phyloP scores from a whole-genome alignment of 2,888 invertebrate species.

The Melanchra persicariae region DNA sequence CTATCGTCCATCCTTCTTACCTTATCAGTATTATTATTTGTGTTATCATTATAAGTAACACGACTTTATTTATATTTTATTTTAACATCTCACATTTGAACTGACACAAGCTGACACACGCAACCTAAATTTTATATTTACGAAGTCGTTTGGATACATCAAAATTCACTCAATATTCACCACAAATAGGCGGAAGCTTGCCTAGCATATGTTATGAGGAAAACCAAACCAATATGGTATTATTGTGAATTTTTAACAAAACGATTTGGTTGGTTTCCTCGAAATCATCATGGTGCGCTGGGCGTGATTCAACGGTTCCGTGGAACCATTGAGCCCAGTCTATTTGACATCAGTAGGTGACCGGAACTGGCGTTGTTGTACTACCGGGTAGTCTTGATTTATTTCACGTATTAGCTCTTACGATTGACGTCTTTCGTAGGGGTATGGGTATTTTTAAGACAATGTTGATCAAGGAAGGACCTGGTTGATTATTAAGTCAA shows the following conservation, averaged over 20 bases:
- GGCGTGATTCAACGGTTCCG: conserved; percentile 41
- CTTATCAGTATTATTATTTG: conserved; percentile 16
- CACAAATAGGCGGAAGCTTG: neutral
- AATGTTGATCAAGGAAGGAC: neutral
- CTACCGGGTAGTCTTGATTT: conserved; percentile 10
- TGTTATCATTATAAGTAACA: conserved; percentile 2
- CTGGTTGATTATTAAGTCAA: too few relatives aligned
- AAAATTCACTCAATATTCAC: conserved; percentile 23
- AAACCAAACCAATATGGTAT: conserved; percentile 35
- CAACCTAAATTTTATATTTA: neutral
- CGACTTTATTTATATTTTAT: neutral
- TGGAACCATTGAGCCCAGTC: conserved; percentile 23
- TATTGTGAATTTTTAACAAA: conserved; percentile 11
- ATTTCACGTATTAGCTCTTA: neutral
- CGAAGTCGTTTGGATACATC: neutral
- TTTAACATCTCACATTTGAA: neutral
- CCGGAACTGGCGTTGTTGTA: neutral
- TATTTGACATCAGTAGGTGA: neutral
- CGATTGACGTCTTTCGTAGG: neutral
- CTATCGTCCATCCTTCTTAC: too few relatives aligned
- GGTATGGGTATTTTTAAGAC: conserved; percentile 20
- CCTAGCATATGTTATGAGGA: conserved; percentile 44
- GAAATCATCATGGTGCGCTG: conserved; percentile 27
- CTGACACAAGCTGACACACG: neutral
- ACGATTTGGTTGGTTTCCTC: conserved; percentile 19